These are phyloP conservation scores for Tympanuchus pallidicinctus DNA, from an alignment of 2,113 vertebrate genomes.

Conservation along the genomic window DNA sequence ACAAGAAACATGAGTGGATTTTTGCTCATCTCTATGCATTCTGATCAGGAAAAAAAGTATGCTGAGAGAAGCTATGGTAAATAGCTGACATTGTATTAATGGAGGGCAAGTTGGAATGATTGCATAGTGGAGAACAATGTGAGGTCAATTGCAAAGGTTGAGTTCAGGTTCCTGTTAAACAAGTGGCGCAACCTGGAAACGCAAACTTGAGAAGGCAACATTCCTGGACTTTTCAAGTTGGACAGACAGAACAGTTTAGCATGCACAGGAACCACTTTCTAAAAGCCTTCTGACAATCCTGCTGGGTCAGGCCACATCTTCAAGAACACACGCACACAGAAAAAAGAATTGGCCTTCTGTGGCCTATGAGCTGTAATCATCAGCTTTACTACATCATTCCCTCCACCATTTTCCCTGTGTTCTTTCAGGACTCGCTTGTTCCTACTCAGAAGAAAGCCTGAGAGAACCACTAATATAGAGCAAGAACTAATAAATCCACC, in stretches of 20 bases:
- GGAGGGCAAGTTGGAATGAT: neutral
- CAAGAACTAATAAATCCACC: neutral
- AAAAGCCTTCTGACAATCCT: neutral
- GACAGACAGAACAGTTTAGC: neutral
- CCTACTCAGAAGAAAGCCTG: neutral
- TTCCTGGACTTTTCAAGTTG: constrained; percentile 19
- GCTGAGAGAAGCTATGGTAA: neutral
- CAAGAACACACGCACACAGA: neutral
- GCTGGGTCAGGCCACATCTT: neutral
- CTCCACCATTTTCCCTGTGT: neutral
- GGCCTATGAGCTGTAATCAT: neutral
- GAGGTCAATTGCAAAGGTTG: neutral
- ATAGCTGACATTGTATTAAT: neutral
- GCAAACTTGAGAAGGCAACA: constrained; percentile 31
- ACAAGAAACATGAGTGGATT: neutral
- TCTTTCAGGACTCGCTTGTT: neutral
- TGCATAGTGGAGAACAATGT: neutral
- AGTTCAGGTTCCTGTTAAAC: neutral
- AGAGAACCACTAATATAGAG: neutral
- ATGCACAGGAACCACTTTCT: neutral
- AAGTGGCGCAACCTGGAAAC: neutral
- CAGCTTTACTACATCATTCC: neutral
- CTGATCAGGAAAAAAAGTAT: neutral
- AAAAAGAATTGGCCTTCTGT: neutral
- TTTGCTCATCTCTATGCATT: neutral